Evolutionary conservation across 2,797 vertebrate genomes (phyloP).

Genomic region (Sardinella longiceps): DNA sequence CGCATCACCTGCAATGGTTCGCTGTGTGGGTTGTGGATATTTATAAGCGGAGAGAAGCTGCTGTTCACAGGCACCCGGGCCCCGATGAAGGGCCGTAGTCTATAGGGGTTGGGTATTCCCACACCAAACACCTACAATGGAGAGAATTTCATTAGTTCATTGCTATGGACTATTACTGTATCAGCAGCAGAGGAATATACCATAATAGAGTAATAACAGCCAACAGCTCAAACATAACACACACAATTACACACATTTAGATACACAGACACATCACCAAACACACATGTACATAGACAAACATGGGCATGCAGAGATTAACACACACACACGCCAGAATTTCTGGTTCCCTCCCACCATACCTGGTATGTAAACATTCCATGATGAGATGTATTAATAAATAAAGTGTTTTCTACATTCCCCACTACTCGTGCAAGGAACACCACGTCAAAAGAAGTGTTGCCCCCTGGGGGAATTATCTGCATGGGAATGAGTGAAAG

Average conservation of each 20-base stretch:
- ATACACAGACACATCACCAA: background rate
- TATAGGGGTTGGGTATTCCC: slow-evolving; percentile 96
- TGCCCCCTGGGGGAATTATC: slow-evolving; percentile 98
- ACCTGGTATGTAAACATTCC: slow-evolving; percentile 99
- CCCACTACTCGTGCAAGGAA: slow-evolving; percentile 98
- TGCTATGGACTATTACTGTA: too few species aligned
- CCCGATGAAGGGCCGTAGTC: slow-evolving; percentile 94
- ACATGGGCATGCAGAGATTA: background rate
- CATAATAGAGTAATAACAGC: too few species aligned
- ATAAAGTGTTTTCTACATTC: slow-evolving; percentile 99
- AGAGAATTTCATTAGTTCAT: too few species aligned
- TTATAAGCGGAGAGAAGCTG: slow-evolving; percentile 98
- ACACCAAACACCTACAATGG: slow-evolving; percentile 82
- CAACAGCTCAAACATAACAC: background rate
- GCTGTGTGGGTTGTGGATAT: slow-evolving; percentile 97
- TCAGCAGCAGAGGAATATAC: background rate
- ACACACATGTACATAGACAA: background rate
- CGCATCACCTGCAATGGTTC: slow-evolving; percentile 91
- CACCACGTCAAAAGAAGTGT: slow-evolving; percentile 98
- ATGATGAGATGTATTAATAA: slow-evolving; percentile 99
- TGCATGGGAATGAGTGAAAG: slow-evolving; percentile 64
- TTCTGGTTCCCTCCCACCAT: slow-evolving; percentile 47
- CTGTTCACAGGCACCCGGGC: slow-evolving; percentile 98
- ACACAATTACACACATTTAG: background rate
- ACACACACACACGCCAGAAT: background rate